These are phyloP conservation scores for Drosophila fulvimacula DNA, from an alignment of 2,888 invertebrate genomes.

Conservation along the genomic window DNA sequence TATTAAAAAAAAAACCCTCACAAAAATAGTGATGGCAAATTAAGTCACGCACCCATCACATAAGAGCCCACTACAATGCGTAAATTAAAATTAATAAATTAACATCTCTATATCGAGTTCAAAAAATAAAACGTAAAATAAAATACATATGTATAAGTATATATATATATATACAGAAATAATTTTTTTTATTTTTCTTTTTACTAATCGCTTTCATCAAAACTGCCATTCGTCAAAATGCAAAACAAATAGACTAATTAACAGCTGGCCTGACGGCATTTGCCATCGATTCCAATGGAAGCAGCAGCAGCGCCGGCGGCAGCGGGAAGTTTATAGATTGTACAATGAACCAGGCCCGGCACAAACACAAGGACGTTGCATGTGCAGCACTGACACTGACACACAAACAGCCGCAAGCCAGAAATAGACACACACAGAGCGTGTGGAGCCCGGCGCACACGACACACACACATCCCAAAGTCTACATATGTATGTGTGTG, in stretches of 20 bases:
- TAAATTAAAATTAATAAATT: too few species aligned
- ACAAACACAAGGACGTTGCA: conserved; percentile 67
- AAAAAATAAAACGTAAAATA: too few species aligned
- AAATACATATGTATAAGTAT: not conserved
- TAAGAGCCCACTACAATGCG: too few species aligned
- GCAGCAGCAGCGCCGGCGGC: conserved; percentile 11
- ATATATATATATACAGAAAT: conserved; percentile 7
- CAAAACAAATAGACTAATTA: conserved; percentile 51
- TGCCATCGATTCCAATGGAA: conserved; percentile 18
- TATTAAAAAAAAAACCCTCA: too few species aligned
- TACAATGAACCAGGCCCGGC: conserved; percentile 49
- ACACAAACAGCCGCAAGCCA: conserved; percentile 59
- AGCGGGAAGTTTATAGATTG: conserved; percentile 40
- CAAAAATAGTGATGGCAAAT: too few species aligned
- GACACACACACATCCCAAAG: conserved; percentile 7
- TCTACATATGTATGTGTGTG: not conserved
- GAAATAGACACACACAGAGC: conserved; percentile 60
- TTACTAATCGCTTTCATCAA: conserved; percentile 26
- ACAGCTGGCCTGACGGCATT: conserved; percentile 44
- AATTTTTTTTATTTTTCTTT: conserved; percentile 12
- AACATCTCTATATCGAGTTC: too few species aligned
- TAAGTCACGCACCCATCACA: too few species aligned
- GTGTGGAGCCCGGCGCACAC: conserved; percentile 34
- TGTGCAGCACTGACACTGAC: conserved; percentile 66
- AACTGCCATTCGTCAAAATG: conserved; percentile 27